Percentiles rank a stretch among this genome's conserved stretches.
Conservation (phyloP, 1,140 invertebrate genomes). For the Sycobia sp. region DNA sequence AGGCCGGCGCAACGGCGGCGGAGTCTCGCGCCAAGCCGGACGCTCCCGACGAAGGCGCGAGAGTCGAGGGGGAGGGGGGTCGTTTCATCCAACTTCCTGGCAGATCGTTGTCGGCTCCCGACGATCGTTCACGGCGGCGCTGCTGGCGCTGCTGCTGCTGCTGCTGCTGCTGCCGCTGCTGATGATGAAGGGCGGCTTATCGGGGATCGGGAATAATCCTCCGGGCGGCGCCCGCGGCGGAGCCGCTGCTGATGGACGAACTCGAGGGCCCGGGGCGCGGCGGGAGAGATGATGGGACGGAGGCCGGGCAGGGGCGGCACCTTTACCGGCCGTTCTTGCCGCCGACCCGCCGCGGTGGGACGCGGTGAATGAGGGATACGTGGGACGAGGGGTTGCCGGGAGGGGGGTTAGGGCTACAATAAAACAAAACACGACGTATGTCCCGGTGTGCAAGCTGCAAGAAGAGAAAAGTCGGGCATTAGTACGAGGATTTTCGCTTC, state of each 20-base stretch:
- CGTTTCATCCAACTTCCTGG: no score
- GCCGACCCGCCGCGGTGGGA: conserved; percentile 12
- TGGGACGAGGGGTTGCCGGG: conserved; percentile 32
- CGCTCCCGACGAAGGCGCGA: neutral
- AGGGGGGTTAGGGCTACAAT: conserved; percentile 58
- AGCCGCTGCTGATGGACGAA: no score
- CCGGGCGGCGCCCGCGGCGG: no score
- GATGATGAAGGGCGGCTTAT: conserved; percentile 14
- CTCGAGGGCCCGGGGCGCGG: neutral
- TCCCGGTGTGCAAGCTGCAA: conserved; percentile 62
- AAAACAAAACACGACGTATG: conserved; percentile 64
- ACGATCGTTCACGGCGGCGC: neutral
- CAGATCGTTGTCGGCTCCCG: no score
- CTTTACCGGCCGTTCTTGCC: conserved; percentile 11
- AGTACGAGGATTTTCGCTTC: conserved; percentile 23
- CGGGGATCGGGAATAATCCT: conserved; percentile 16
- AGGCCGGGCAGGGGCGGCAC: neutral
- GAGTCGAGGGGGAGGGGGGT: no score
- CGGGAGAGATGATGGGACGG: no score
- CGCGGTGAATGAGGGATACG: conserved; percentile 38
- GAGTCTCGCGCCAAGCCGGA: neutral
- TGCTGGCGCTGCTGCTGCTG: neutral
- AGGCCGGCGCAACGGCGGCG: neutral
- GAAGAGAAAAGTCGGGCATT: conserved; percentile 38
- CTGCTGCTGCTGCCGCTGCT: neutral